Evolutionary conservation across 1,140 invertebrate species (phyloP).

Genomic region (Eriocheir sinensis): DNA sequence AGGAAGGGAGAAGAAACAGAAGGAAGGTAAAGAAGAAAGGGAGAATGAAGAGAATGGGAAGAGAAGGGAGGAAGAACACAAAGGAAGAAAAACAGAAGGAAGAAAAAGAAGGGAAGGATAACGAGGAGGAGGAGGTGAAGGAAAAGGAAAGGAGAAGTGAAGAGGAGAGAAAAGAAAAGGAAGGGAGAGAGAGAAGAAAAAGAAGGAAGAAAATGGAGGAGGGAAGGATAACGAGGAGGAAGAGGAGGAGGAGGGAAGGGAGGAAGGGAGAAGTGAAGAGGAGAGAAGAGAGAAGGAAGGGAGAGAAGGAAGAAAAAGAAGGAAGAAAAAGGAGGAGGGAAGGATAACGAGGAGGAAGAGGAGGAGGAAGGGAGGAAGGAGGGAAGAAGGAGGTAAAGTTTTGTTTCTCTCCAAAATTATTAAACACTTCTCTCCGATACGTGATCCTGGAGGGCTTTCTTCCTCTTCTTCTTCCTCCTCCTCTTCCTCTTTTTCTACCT

Average conservation of each 20-base stretch:
- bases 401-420: neutral
- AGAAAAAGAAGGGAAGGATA: constrained; percentile 1
- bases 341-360: neutral
- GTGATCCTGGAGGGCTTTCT: no score
- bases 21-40: no score
- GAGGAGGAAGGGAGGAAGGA: constrained; percentile 19
- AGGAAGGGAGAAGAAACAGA: constrained; percentile 2
- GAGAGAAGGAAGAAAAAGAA: neutral
- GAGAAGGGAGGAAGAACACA: neutral
- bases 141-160: neutral
- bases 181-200: neutral
- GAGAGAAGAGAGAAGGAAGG: neutral
- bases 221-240: neutral
- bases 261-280: neutral
- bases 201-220: neutral
- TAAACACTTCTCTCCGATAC: neutral
- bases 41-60: neutral
- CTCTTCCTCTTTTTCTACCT: neutral
- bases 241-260: neutral
- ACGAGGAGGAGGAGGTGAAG: neutral
- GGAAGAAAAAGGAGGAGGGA: neutral
- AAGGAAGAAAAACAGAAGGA: neutral
- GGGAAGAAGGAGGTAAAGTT: neutral
- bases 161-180: no score
- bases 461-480: neutral